Evolutionary conservation across 2,113 vertebrate species (phyloP).

Genomic region (Aphyosemion australe): DNA sequence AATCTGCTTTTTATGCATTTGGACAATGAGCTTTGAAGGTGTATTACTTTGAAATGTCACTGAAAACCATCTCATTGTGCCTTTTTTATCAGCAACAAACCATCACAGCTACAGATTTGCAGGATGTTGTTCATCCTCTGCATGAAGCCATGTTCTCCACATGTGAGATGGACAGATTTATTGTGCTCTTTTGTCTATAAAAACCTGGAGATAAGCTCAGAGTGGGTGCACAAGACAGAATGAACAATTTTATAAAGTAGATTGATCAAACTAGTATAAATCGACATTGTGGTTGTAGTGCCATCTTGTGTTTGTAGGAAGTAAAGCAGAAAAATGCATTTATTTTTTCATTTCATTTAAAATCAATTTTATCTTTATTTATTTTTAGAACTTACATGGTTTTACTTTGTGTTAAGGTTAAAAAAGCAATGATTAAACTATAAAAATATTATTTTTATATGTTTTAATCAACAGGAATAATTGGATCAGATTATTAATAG

Average conservation of each 20-base stretch:
- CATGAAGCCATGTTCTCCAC: slow-evolving; percentile 11
- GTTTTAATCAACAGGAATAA: background rate
- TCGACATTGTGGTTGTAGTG: slow-evolving; percentile 44
- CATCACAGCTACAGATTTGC: slow-evolving; percentile 7
- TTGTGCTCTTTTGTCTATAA: slow-evolving; percentile 14
- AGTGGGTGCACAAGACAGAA: slow-evolving; percentile 16
- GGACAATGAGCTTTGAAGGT: background rate
- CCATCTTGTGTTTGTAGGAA: slow-evolving; percentile 62
- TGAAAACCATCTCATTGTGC: slow-evolving; percentile 1
- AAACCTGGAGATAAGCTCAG: slow-evolving; percentile 24
- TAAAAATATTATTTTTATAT: too few species aligned
- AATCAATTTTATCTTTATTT: too few species aligned
- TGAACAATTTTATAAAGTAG: background rate
- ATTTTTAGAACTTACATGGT: background rate
- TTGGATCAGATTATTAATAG: background rate
- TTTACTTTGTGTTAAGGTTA: too few species aligned
- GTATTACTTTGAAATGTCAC: background rate
- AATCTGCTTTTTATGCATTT: background rate
- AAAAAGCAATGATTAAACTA: too few species aligned
- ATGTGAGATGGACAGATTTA: slow-evolving; percentile 25
- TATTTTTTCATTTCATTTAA: background rate
- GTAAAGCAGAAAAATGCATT: background rate
- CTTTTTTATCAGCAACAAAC: slow-evolving; percentile 3
- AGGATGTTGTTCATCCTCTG: slow-evolving; percentile 9
- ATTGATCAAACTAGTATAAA: background rate